Base-by-base conservation (phyloP, 2,888 invertebrate genomes). In the Nephrotoma flavescens region DNA sequence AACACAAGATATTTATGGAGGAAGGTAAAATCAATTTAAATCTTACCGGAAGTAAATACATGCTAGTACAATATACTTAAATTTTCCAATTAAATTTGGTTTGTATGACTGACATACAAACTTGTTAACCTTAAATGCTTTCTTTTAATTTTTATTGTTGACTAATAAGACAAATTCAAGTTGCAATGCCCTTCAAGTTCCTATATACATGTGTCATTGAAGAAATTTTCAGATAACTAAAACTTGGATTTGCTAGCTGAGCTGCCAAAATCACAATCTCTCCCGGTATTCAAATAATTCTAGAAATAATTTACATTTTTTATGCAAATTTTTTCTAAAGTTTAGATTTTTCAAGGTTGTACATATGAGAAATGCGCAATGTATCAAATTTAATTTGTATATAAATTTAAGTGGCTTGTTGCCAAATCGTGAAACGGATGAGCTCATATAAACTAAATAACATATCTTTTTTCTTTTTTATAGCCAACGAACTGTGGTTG, bases 1-100 rank as follows among this genome's bases (percentile, higher is more conserved):
- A 90, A 95, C 96, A 88, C 96, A 96, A 90, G 97, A 97, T 90
- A 96, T 97, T 90, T 97, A 97, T 91, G 96, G 96, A 88, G 97
- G 97, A 93, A 97, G 97, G 97, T 97, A 93, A 92, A 93, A 89
- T 85, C 41, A 87, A 86, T 87, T 86, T 45, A 71, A 71, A 57
- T 71, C 6, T 31, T 71, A 31, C 0, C 19, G 71, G 71, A 71
- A 71, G 71, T 71, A 15, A 2, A 12, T 47, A 0, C 1, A 52
- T 31, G 31, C n/a, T n/a, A 31, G 31, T 31, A 31, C 31, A 31
- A 31, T 31, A 71, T 31, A 71, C 71, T 71, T 31, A 31, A 31
- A 71, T 71, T 71, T 71, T 71, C 31, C 71, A 71, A 71, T 71
- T 71, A 71, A 31, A 71, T 71, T 71, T 71, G 52, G 31, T 71